Conservation (phyloP, 2,797 vertebrate species). For the Malacoraja senta region DNA sequence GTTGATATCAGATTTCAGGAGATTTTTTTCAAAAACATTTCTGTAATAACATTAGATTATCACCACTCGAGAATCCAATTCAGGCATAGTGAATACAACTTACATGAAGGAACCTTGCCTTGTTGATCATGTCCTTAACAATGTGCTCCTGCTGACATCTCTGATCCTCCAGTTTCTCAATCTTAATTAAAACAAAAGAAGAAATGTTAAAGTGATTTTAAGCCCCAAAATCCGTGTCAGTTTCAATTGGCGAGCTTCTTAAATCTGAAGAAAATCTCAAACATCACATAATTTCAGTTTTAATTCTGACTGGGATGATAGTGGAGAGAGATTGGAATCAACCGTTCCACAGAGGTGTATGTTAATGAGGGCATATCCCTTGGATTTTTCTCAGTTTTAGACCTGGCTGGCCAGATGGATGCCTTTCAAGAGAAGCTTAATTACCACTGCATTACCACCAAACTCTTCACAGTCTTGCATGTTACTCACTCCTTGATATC, state of each 20-base stretch:
- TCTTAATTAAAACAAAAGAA: slow-evolving; percentile 11
- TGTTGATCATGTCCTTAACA: not conserved
- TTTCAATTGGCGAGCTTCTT: not conserved
- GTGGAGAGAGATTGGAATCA: not conserved
- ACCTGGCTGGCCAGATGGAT: not conserved
- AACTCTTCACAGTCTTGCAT: not conserved
- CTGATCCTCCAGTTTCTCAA: not conserved
- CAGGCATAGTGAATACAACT: slow-evolving; percentile 3
- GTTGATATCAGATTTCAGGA: not conserved
- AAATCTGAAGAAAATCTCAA: not conserved
- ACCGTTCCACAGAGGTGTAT: not conserved
- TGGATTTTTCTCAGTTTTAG: not conserved
- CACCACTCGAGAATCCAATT: not conserved
- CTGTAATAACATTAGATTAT: not conserved
- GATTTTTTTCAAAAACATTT: not conserved
- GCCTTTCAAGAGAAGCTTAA: not conserved
- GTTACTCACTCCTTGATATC: too few relatives aligned
- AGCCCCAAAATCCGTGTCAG: too few relatives aligned
- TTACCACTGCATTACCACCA: too few relatives aligned
- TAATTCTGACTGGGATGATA: not conserved
- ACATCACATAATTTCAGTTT: not conserved
- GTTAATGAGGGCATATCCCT: not conserved
- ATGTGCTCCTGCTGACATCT: not conserved
- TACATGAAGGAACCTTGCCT: slow-evolving; percentile 6
- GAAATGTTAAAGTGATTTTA: not conserved